Conservation (phyloP, 2,113 vertebrate genomes). For the Furnarius figulus region DNA sequence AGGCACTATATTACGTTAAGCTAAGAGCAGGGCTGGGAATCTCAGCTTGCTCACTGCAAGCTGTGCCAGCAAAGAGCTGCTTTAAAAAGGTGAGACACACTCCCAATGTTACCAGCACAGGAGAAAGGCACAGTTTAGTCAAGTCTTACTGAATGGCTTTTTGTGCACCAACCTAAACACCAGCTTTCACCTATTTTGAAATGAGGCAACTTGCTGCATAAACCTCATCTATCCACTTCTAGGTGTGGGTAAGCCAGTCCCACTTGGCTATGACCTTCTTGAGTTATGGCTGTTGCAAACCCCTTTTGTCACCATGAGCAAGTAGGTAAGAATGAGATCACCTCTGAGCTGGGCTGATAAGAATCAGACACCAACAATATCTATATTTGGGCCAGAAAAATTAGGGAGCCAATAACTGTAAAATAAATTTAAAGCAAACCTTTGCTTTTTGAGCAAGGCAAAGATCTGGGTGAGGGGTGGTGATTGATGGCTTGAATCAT, state of each 20-base stretch:
- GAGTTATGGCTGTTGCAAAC: neutral
- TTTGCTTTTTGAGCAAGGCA: neutral
- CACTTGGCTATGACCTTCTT: neutral
- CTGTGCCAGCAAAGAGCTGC: neutral
- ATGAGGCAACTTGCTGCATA: neutral
- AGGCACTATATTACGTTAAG: neutral
- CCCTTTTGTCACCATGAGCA: neutral
- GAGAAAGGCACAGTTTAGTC: neutral
- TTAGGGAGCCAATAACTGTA: neutral
- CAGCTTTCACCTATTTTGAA: neutral
- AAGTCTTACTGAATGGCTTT: neutral
- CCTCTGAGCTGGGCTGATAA: neutral
- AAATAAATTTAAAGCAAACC: neutral
- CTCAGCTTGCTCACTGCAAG: neutral
- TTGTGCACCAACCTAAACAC: neutral
- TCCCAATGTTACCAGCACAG: neutral
- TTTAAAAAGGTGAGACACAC: neutral
- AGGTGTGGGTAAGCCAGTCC: neutral
- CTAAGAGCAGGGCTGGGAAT: neutral
- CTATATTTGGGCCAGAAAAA: neutral
- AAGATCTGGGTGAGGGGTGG: rapidly evolving
- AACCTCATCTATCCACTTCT: neutral
- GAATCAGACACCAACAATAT: neutral
- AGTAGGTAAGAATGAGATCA: neutral
- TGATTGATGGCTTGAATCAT: neutral